These are phyloP conservation scores for Drosophila birchii DNA, from an alignment of 2,888 invertebrate species.

Conservation along the genomic window DNA sequence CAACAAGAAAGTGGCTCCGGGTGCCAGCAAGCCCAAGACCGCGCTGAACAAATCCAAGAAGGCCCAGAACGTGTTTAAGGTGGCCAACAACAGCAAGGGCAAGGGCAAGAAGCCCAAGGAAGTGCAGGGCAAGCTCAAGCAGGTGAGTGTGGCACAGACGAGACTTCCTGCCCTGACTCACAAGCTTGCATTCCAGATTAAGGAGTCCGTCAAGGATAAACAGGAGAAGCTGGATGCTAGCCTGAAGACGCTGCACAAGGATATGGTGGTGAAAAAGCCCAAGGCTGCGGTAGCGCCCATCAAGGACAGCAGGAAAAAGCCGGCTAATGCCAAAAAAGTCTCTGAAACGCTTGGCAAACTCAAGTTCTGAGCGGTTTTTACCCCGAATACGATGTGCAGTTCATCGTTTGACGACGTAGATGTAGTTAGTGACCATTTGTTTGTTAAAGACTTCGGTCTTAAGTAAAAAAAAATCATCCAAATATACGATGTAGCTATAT, in stretches of 20 bases:
- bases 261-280: conserved; percentile 83
- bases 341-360: conserved; percentile 80
- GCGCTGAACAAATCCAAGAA: conserved; percentile 79
- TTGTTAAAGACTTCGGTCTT: conserved; percentile 34
- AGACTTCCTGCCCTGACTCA: neutral
- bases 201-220: conserved; percentile 82
- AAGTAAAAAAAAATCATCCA: conserved; percentile 47
- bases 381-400: neutral
- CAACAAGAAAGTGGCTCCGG: conserved; percentile 60
- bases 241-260: conserved; percentile 83
- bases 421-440: conserved; percentile 47
- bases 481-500: conserved; percentile 62
- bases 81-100: conserved; percentile 75
- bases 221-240: conserved; percentile 83
- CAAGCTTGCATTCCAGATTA: conserved; percentile 72
- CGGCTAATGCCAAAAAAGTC: conserved; percentile 80
- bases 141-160: conserved; percentile 69
- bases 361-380: conserved; percentile 70
- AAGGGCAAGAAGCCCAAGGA: conserved; percentile 84
- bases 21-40: conserved; percentile 60
- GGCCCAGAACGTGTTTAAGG: conserved; percentile 83
- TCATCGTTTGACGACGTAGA: conserved; percentile 25
- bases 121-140: conserved; percentile 83
- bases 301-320: conserved; percentile 76
- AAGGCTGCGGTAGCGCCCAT: conserved; percentile 63